These are phyloP conservation scores for Schizothorax lantsangensis DNA, from an alignment of 2,797 vertebrate genomes.

Conservation along the genomic window DNA sequence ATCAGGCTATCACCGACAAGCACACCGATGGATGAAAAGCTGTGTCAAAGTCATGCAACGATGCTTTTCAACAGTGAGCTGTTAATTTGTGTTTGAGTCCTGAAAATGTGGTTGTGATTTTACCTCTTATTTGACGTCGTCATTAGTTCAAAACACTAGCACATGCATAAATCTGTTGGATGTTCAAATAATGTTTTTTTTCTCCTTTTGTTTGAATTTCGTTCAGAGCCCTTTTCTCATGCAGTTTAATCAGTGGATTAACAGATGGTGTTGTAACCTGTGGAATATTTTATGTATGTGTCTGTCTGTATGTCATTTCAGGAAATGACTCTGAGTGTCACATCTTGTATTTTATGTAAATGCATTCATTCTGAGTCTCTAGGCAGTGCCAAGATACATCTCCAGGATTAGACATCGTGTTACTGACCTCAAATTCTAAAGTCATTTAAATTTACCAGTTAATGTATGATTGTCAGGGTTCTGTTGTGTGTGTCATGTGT, in stretches of 20 bases:
- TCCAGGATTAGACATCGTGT: slow-evolving; percentile 18
- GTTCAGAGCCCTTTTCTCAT: slow-evolving; percentile 36
- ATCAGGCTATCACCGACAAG: slow-evolving; percentile 46
- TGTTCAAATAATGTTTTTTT: slow-evolving; percentile 39
- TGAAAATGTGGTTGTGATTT: slow-evolving; percentile 15
- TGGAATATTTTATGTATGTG: slow-evolving; percentile 44
- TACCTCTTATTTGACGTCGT: slow-evolving; percentile 25
- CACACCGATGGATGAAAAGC: slow-evolving; percentile 28
- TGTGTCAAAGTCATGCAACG: slow-evolving; percentile 16
- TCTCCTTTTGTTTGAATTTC: slow-evolving; percentile 49
- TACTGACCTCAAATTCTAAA: not conserved
- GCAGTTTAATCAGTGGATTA: slow-evolving; percentile 45
- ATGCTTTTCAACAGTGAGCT: slow-evolving; percentile 6
- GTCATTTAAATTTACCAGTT: slow-evolving; percentile 9
- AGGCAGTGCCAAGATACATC: not conserved
- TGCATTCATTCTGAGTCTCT: slow-evolving; percentile 34
- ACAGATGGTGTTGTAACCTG: slow-evolving; percentile 44
- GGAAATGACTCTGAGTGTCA: slow-evolving; percentile 21
- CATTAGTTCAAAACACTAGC: slow-evolving; percentile 23
- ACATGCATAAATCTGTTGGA: slow-evolving; percentile 47
- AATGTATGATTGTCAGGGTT: too few species aligned
- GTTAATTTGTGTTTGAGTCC: not conserved
- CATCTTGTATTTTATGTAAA: slow-evolving; percentile 47
- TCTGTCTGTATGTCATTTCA: slow-evolving; percentile 12
- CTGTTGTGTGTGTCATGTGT: too few species aligned